Evolutionary conservation across 2,888 invertebrate species (phyloP).

Genomic region (Phragmatobia fuliginosa): DNA sequence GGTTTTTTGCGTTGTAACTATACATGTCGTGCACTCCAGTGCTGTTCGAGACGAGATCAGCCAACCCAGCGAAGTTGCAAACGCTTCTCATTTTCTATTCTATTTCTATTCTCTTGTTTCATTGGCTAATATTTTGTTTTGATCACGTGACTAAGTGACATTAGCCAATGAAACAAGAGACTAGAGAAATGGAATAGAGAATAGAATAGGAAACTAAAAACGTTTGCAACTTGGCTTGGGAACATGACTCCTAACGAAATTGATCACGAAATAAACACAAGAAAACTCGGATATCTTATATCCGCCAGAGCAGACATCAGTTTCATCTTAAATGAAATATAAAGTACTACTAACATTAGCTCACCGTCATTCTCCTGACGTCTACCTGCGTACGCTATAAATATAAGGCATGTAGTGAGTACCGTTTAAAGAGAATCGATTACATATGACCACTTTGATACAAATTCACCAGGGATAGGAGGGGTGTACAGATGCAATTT

Average conservation of each 20-base stretch:
- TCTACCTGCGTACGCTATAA: background rate
- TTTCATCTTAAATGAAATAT: background rate
- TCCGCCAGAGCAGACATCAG: background rate
- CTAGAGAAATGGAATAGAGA: too few relatives aligned
- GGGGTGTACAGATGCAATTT: constrained; percentile 57
- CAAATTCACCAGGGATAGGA: constrained; percentile 33
- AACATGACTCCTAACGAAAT: background rate
- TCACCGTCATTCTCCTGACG: background rate
- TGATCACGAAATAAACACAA: background rate
- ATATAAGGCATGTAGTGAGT: background rate
- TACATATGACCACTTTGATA: constrained; percentile 48
- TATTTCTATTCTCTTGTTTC: too few relatives aligned
- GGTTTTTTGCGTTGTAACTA: too few relatives aligned
- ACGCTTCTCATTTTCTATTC: too few relatives aligned
- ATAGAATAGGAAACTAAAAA: too few relatives aligned
- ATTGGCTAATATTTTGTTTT: too few relatives aligned
- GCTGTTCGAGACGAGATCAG: background rate
- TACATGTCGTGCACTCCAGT: too few relatives aligned
- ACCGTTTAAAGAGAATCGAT: constrained; percentile 52
- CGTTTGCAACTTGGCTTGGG: too few relatives aligned
- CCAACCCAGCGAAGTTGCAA: too few relatives aligned
- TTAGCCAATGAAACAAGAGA: too few relatives aligned
- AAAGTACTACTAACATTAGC: background rate
- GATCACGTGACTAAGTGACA: too few relatives aligned
- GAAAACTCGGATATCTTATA: background rate